These are phyloP conservation scores for Neoarius graeffei DNA, from an alignment of 2,113 vertebrate species.

Conservation along the genomic window DNA sequence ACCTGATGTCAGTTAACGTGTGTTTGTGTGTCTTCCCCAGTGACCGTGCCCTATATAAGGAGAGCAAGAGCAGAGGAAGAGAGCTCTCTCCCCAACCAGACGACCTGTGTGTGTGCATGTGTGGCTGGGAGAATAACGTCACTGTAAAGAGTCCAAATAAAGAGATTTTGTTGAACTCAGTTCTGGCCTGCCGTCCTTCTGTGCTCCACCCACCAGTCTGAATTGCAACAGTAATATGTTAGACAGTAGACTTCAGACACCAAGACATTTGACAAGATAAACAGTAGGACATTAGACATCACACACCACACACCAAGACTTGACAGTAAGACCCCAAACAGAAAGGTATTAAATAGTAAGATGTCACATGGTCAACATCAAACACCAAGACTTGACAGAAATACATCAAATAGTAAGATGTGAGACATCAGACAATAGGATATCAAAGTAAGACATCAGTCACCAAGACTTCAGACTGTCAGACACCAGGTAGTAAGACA, in stretches of 20 bases:
- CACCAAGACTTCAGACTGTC: not conserved
- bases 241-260: not conserved
- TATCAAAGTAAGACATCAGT: not conserved
- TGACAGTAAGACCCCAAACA: not conserved
- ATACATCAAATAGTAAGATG: not conserved
- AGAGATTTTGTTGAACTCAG: too few species aligned
- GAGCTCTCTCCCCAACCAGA: too few species aligned
- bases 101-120: too few species aligned
- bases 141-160: too few species aligned
- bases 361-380: not conserved
- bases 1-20: too few species aligned
- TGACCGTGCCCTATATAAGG: too few species aligned
- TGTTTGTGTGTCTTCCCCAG: too few species aligned
- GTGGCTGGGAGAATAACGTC: too few species aligned
- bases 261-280: not conserved
- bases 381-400: not conserved
- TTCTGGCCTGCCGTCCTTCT: too few species aligned
- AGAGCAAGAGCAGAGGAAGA: too few species aligned
- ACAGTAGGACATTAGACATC: not conserved
- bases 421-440: not conserved
- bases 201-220: too few species aligned
- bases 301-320: not conserved
- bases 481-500: not conserved
- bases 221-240: not conserved
- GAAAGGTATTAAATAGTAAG: not conserved